Evolutionary conservation across 2,797 vertebrate genomes (phyloP), one percentile per base, ranked within the genome.

Genomic region (Girardinus metallicus): DNA sequence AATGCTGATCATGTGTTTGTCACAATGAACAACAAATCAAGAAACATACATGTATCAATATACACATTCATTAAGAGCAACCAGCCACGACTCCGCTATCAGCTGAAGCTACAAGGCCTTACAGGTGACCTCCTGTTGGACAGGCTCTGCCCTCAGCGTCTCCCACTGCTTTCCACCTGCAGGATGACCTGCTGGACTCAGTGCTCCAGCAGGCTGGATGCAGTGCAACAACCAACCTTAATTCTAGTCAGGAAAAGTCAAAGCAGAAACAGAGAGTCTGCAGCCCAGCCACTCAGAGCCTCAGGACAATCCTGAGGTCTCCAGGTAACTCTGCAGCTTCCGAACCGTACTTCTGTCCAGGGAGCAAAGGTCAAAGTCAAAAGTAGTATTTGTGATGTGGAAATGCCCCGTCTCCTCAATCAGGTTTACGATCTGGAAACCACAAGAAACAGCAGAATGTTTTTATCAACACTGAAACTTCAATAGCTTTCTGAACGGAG

Each of bases 381-480:
- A 99, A 57, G 98, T 99, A 90, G 98, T 99, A 94, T 98, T 99
- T 89, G 98, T 99, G 94, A 99, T 98, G 94, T 99, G 98, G 95
- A 99, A 99, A 93, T 99, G 98, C 96, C 98, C 98, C n/a, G 98
- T 99, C 96, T 99, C 98, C 94, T 99, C 98, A 87, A 99, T 99
- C 76, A 99, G 98, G 94, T 99, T 99, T 88, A 99, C 98, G 49
- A 99, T 97, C 98, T 99, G 95, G n/a, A 87, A 85, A 68, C 75
- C 23, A 88, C 34, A 80, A 71, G 29, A 1, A 0, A 57, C 13
- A 68, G 12, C 3, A 57, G 43, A 26, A 3, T 10, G 43, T 21
- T 39, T 23, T 2, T 9, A 15, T 15, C 72, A 34, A 13, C 10
- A 8, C 5, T n/a, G 53, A 36, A 51, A 36, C 72, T 18, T 75